These are phyloP conservation scores for Lycocerus yunnanus DNA, from an alignment of 2,888 invertebrate genomes.

Conservation along the genomic window DNA sequence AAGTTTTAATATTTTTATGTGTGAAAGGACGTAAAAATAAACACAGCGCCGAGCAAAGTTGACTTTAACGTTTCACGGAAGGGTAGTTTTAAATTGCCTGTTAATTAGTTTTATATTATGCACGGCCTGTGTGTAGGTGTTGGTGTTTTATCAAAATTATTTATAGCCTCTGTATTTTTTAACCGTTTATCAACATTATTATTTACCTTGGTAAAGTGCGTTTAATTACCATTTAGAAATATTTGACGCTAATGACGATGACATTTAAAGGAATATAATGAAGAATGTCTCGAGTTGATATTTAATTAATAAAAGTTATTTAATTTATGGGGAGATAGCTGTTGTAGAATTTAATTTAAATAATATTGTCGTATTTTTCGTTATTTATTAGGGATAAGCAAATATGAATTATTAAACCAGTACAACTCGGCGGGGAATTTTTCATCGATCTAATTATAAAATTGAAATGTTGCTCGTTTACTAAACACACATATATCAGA, in stretches of 20 bases:
- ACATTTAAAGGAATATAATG: background rate
- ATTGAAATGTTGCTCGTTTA: slow-evolving; percentile 20
- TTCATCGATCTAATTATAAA: slow-evolving; percentile 20
- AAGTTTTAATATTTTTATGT: background rate
- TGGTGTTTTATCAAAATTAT: background rate
- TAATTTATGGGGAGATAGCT: background rate
- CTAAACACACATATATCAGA: slow-evolving; percentile 26
- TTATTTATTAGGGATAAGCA: slow-evolving; percentile 13
- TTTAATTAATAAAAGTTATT: background rate
- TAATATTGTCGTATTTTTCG: background rate
- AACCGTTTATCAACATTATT: background rate
- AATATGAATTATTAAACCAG: slow-evolving; percentile 19
- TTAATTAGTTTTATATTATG: background rate
- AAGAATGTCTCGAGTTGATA: background rate
- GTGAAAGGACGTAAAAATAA: too few relatives aligned
- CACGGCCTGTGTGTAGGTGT: background rate
- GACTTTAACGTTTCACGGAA: background rate
- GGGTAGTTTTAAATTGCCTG: background rate
- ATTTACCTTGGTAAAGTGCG: background rate
- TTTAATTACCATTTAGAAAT: background rate
- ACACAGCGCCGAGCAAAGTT: background rate
- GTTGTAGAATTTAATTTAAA: background rate
- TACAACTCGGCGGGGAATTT: slow-evolving; percentile 4
- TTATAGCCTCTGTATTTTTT: background rate
- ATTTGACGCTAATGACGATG: background rate